These are phyloP conservation scores for Ophthalmotilapia sp. DNA, from an alignment of 2,113 vertebrate genomes.

Conservation along the genomic window DNA sequence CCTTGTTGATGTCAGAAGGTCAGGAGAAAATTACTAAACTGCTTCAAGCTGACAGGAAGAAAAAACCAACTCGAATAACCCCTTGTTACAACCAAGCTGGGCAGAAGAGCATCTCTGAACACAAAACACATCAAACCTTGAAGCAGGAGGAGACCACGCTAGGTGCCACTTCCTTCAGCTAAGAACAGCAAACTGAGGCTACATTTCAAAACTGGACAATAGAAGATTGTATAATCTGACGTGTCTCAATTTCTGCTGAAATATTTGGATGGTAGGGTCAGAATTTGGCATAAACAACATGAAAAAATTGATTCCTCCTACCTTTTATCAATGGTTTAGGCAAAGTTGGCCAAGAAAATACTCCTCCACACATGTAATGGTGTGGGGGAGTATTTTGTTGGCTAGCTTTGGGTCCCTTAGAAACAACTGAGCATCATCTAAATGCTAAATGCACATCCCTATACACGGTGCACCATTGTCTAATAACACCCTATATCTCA, in stretches of 20 bases:
- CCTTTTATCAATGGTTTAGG: background rate
- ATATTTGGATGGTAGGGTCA: background rate
- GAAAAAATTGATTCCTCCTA: background rate
- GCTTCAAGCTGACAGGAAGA: background rate
- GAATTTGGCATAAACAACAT: background rate
- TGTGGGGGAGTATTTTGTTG: background rate
- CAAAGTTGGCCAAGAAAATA: background rate
- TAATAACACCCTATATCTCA: background rate
- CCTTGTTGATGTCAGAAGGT: background rate
- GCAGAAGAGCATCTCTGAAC: background rate
- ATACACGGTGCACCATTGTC: background rate
- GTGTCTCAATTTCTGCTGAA: background rate
- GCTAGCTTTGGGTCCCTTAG: background rate
- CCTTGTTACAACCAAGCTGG: background rate
- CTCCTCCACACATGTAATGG: background rate
- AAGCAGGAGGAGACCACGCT: background rate
- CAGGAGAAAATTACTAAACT: background rate
- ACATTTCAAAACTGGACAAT: background rate
- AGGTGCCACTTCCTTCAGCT: background rate
- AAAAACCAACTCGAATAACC: fast-evolving
- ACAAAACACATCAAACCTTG: background rate
- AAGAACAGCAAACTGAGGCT: background rate
- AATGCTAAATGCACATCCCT: background rate
- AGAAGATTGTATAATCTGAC: background rate
- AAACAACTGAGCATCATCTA: background rate